Percentiles rank a stretch among this genome's conserved stretches.
These are phyloP conservation scores for Coregonus sp. DNA, from an alignment of 2,797 vertebrate genomes.

Conservation along the genomic window DNA sequence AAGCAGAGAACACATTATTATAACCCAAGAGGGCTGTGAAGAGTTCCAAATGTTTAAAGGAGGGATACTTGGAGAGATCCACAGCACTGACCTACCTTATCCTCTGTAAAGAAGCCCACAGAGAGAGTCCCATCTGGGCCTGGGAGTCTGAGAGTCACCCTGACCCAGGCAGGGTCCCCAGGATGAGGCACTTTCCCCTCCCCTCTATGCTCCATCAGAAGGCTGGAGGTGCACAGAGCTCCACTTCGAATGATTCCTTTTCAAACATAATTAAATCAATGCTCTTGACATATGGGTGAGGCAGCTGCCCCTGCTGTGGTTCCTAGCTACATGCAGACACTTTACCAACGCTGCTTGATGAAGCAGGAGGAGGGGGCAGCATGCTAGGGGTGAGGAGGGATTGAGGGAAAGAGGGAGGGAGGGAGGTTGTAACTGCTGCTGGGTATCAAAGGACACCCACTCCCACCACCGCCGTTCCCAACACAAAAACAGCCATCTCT, in stretches of 20 bases:
- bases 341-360: neutral
- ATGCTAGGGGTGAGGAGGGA: neutral
- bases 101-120: no score
- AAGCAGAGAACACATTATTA: neutral
- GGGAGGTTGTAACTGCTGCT: no score
- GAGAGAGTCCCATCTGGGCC: no score
- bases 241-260: constrained; percentile 19
- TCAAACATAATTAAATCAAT: constrained; percentile 33
- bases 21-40: neutral
- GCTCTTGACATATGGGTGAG: constrained; percentile 28
- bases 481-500: neutral
- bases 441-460: neutral
- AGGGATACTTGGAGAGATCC: no score
- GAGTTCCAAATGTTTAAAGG: no score
- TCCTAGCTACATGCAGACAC: constrained; percentile 6
- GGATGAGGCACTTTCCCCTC: neutral
- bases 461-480: neutral
- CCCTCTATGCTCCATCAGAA: neutral
- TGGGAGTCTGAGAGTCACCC: neutral
- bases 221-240: constrained; percentile 17
- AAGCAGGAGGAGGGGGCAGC: neutral
- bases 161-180: neutral
- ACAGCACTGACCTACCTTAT: no score
- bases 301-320: constrained; percentile 24
- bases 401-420: neutral